These are phyloP conservation scores for Lucilia sericata DNA, from an alignment of 1,140 invertebrate species.

Conservation along the genomic window DNA sequence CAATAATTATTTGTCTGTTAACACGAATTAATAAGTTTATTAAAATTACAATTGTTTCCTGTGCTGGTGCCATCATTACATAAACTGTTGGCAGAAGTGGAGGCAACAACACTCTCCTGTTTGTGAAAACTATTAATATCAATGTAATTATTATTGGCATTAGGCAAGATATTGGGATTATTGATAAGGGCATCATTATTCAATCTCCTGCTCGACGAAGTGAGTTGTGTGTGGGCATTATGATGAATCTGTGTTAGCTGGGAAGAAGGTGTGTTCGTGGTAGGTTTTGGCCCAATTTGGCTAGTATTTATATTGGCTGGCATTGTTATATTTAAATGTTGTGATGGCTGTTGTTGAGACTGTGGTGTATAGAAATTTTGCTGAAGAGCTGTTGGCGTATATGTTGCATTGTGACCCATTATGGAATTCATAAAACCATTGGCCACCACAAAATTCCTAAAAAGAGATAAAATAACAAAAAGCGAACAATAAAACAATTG, in stretches of 20 bases:
- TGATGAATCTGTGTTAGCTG: neutral
- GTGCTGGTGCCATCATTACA: neutral
- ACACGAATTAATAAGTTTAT: slow-evolving; percentile 59
- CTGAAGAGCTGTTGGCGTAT: slow-evolving; percentile 47
- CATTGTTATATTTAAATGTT: neutral
- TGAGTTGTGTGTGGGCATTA: neutral
- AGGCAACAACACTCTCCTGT: neutral
- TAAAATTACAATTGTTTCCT: slow-evolving; percentile 38
- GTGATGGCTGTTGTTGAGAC: slow-evolving; percentile 19
- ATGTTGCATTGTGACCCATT: slow-evolving; percentile 58
- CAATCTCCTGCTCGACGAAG: neutral
- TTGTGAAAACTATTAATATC: slow-evolving; percentile 40
- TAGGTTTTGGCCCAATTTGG: neutral
- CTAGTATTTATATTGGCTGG: neutral
- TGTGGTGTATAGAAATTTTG: slow-evolving; percentile 47
- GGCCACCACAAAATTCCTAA: slow-evolving; percentile 68
- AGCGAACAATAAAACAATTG: slow-evolving; percentile 34
- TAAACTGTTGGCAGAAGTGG: neutral
- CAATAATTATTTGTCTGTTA: slow-evolving; percentile 48
- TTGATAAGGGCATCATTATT: slow-evolving; percentile 1
- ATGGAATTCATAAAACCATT: slow-evolving; percentile 68
- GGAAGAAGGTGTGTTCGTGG: neutral
- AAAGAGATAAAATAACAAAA: slow-evolving; percentile 61
- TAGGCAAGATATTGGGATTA: neutral
- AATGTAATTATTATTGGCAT: slow-evolving; percentile 26